Evolutionary conservation across 2,888 invertebrate genomes (phyloP), one percentile per base, ranked within the genome.

Genomic region (Parnassius apollo): DNA sequence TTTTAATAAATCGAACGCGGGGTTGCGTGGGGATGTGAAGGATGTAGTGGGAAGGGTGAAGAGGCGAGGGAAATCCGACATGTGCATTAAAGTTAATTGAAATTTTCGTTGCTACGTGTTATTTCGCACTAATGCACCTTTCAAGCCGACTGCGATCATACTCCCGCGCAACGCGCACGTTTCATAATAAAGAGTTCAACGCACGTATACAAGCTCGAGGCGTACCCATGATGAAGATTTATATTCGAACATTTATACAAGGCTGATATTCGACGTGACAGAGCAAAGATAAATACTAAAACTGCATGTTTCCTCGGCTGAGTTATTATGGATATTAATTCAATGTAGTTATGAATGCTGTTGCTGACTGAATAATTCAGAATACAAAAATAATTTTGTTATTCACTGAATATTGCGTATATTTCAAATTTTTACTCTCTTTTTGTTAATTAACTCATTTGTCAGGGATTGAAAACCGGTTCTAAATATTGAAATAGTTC

Each of bases 41-140:
- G 69, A 66, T 57, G 62, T 56, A 66, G 60, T 68, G 62, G 62
- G 65, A 66, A 66, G 70, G 65, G 64, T 62, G 61, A 68, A 66
- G 59, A 63, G 62, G 68, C 68, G 65, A 66, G 61, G 65, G 66
- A 68, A 68, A 69, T 64, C 74, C 73, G 79, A 82, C 83, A 85
- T 83, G 81, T 86, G 86, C 85, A 87, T 86, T 85, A 81, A 86
- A 81, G 65, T 84, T 86, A 85, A 90, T 88, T 88, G 88, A 88
- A 86, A 87, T 86, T 88, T 88, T 86, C 78, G 86, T 82, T 82
- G 82, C 76, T 83, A 86, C 81, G 74, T 83, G 78, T 87, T 86
- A 86, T 83, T 88, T 84, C 76, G 82, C 83, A 76, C 82, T 85
- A 86, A 83, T 86, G 83, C 85, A 86, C 85, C 84, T 86, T 86